A percentile compares a stretch with the other conserved stretches of the same genome.
Conservation (phyloP, 2,888 invertebrate species). For the Hypomecis atomaria region DNA sequence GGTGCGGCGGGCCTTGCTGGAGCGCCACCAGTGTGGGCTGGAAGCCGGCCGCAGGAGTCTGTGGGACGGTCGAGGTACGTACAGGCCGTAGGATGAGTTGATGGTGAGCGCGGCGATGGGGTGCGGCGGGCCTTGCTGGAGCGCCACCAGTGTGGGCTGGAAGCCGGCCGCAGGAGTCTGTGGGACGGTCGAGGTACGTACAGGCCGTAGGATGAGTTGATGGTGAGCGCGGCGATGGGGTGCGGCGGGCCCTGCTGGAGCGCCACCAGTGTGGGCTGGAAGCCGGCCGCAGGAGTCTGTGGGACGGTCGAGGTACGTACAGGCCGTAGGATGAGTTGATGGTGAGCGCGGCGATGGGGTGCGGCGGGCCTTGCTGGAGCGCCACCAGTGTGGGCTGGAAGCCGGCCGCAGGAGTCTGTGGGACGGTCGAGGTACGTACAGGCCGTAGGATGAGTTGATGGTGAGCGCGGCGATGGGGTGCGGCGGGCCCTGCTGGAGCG, state of each 20-base stretch:
- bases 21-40: constrained; percentile 98
- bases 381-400: constrained; percentile 98
- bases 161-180: constrained; percentile 90
- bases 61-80: constrained; percentile 74
- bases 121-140: constrained; percentile 94
- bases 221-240: constrained; percentile 94
- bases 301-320: constrained; percentile 86
- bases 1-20: constrained; percentile 94
- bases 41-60: constrained; percentile 91
- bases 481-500: constrained; percentile 94
- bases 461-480: constrained; percentile 95
- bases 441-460: constrained; percentile 97
- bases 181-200: constrained; percentile 82
- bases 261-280: constrained; percentile 98
- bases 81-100: constrained; percentile 99
- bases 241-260: constrained; percentile 94
- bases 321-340: constrained; percentile 98
- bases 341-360: constrained; percentile 93
- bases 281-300: constrained; percentile 89
- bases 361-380: constrained; percentile 94
- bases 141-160: constrained; percentile 97
- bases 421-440: constrained; percentile 87
- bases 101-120: constrained; percentile 95
- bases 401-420: constrained; percentile 87
- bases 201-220: constrained; percentile 99